These are phyloP conservation scores for Hiodon tergisus DNA, from an alignment of 2,113 vertebrate species.

Conservation along the genomic window DNA sequence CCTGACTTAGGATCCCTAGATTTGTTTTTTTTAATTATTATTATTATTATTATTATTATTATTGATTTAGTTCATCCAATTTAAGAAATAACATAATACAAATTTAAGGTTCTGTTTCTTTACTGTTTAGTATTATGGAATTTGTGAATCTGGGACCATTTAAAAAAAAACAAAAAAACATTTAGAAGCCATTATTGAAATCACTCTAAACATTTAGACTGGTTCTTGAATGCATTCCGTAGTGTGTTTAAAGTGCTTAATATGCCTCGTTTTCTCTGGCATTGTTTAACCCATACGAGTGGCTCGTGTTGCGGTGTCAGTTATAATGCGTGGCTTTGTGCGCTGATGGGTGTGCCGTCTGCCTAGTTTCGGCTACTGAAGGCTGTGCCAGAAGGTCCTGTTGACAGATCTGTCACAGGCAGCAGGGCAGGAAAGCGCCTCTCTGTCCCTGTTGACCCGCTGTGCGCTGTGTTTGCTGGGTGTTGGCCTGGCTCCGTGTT, in stretches of 20 bases:
- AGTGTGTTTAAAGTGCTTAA: no score
- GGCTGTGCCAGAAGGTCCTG: neutral
- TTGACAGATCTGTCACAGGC: neutral
- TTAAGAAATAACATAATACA: no score
- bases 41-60: no score
- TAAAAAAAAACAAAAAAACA: no score
- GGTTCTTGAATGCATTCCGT: neutral
- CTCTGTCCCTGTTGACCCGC: neutral
- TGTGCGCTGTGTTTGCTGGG: slow-evolving; percentile 13
- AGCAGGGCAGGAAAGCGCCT: neutral
- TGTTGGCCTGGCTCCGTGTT: neutral
- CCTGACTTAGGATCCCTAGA: no score
- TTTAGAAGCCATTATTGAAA: no score
- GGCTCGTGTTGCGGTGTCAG: neutral
- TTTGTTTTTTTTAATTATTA: no score
- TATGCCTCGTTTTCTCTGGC: no score
- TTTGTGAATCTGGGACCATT: no score
- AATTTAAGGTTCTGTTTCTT: no score
- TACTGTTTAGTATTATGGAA: no score
- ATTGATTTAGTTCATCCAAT: no score
- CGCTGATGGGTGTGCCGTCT: neutral
- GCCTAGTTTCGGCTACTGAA: neutral
- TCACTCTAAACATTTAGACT: neutral
- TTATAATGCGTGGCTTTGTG: neutral
- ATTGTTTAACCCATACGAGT: neutral